Evolutionary conservation across 2,797 vertebrate genomes (phyloP).

Genomic region (Hypotaenidia philippensis): DNA sequence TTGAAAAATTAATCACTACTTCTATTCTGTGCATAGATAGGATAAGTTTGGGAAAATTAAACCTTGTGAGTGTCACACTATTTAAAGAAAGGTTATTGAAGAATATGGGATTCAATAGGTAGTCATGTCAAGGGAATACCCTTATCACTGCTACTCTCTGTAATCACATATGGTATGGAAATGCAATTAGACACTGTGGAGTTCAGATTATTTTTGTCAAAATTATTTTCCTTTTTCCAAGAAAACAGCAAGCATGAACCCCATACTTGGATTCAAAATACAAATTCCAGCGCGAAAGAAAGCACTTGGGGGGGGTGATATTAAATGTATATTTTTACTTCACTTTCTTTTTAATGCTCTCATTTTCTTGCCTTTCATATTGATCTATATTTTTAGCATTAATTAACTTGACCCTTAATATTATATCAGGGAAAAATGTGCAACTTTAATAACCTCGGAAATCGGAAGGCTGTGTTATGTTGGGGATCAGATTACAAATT

Average conservation of each 20-base stretch:
- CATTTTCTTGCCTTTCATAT: background rate
- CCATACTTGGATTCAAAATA: background rate
- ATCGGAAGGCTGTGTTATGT: background rate
- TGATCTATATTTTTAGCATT: background rate
- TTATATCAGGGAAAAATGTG: background rate
- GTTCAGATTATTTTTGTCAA: background rate
- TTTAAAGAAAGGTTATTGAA: background rate
- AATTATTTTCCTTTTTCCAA: background rate
- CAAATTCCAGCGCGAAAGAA: background rate
- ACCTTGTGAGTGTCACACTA: background rate
- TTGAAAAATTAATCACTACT: conserved; percentile 27
- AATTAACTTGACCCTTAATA: background rate
- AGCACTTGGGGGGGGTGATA: accelerated
- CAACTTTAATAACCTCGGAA: background rate
- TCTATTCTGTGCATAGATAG: background rate
- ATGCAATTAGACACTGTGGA: background rate
- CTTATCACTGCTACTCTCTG: background rate
- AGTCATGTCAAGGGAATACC: background rate
- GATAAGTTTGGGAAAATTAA: background rate
- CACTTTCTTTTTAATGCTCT: background rate
- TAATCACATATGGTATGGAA: background rate
- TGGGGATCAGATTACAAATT: background rate
- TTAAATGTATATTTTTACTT: background rate
- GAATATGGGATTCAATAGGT: background rate
- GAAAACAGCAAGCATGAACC: background rate